These are phyloP conservation scores for Alauda arvensis DNA, from an alignment of 2,797 vertebrate genomes.

Conservation along the genomic window DNA sequence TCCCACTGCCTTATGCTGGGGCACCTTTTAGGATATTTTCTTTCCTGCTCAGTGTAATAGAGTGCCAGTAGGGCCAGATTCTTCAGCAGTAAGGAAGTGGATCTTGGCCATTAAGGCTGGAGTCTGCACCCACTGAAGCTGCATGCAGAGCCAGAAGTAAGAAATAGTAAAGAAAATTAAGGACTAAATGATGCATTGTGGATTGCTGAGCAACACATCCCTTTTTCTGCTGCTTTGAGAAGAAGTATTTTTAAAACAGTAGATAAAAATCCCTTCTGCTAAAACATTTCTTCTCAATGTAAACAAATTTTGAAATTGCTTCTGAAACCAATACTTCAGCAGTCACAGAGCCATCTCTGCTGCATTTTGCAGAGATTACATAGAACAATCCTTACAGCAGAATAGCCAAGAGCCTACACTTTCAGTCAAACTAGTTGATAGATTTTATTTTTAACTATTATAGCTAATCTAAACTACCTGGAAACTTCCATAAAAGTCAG, in stretches of 20 bases:
- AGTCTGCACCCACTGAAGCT: not conserved
- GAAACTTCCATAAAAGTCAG: not conserved
- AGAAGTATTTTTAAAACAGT: not conserved
- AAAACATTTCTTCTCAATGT: not conserved
- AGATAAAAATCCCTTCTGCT: not conserved
- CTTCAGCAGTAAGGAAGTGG: not conserved
- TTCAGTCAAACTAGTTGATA: not conserved
- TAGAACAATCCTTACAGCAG: not conserved
- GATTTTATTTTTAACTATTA: not conserved
- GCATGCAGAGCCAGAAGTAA: not conserved
- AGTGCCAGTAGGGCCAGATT: not conserved
- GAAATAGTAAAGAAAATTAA: not conserved
- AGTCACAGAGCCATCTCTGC: not conserved
- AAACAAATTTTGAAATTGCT: not conserved
- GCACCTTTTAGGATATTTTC: slow-evolving; percentile 53
- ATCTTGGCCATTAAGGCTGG: not conserved
- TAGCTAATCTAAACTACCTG: not conserved
- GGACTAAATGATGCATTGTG: not conserved
- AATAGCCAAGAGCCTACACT: not conserved
- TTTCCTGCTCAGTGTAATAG: slow-evolving; percentile 5
- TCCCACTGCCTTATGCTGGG: slow-evolving; percentile 37
- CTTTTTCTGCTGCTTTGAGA: not conserved
- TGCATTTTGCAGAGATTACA: not conserved
- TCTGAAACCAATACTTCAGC: not conserved
- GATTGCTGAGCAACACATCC: not conserved